A percentile compares a stretch with the other conserved stretches of the same genome.
Conservation (phyloP, 2,888 invertebrate genomes). For the Synergus itoensis region DNA sequence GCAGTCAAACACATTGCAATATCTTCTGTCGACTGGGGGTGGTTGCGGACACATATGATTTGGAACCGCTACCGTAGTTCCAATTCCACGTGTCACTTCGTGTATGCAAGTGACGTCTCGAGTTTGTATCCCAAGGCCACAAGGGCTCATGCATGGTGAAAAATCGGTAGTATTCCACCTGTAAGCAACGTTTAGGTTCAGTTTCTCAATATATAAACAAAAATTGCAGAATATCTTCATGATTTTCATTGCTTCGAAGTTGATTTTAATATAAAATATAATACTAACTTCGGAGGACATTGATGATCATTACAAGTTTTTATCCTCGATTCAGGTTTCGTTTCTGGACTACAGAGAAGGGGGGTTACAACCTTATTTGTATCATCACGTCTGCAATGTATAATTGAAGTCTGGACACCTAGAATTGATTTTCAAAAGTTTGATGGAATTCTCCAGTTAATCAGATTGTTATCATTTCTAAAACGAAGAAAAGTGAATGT, state of each 20-base stretch:
- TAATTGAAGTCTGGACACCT: conserved; percentile 89
- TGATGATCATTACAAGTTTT: conserved; percentile 96
- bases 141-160: conserved; percentile 93
- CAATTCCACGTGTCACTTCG: conserved; percentile 91
- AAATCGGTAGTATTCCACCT: conserved; percentile 95
- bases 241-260: too few relatives aligned
- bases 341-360: conserved; percentile 91
- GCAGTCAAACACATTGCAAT: conserved; percentile 96
- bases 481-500: conserved; percentile 38
- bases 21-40: conserved; percentile 91
- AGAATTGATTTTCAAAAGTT: conserved; percentile 50
- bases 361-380: conserved; percentile 93
- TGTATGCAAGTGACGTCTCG: conserved; percentile 94
- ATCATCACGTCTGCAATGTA: conserved; percentile 92
- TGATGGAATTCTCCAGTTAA: neutral
- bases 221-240: conserved; percentile 36
- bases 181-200: conserved; percentile 48
- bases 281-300: conserved; percentile 90
- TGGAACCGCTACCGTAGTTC: conserved; percentile 95
- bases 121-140: conserved; percentile 96
- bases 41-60: conserved; percentile 96
- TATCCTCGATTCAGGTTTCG: conserved; percentile 93
- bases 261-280: conserved; percentile 6
- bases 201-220: neutral
- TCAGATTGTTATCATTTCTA: neutral